Evolutionary conservation across 2,113 vertebrate genomes (phyloP).

Genomic region (Lasiurus borealis): DNA sequence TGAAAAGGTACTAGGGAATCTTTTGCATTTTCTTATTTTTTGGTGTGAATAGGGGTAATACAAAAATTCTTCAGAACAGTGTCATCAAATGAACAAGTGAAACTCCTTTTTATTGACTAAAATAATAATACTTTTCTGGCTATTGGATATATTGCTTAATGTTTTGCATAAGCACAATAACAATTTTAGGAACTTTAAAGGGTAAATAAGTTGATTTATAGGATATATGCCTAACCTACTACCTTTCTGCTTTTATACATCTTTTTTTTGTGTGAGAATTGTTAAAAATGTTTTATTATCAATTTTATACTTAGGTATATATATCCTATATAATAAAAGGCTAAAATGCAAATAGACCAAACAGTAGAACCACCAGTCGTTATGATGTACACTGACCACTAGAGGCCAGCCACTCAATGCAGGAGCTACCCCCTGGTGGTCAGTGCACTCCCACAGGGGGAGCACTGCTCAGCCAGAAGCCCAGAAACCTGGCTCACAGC

Average conservation of each 20-base stretch:
- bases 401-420: too few relatives aligned
- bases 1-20: conserved; percentile 83
- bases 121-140: not conserved
- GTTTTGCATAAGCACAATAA: conserved; percentile 9
- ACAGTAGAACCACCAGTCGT: too few relatives aligned
- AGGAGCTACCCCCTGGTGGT: too few relatives aligned
- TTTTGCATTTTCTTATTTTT: conserved; percentile 51
- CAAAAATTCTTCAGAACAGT: not conserved
- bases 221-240: not conserved
- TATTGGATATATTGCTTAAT: not conserved
- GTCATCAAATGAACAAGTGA: not conserved
- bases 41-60: not conserved
- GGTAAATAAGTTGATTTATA: not conserved
- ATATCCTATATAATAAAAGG: too few relatives aligned
- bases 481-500: too few relatives aligned
- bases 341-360: too few relatives aligned
- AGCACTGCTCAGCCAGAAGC: too few relatives aligned
- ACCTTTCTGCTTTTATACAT: not conserved
- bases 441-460: too few relatives aligned
- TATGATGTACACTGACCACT: too few relatives aligned
- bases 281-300: conserved; percentile 4
- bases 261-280: not conserved
- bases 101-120: not conserved
- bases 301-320: not conserved
- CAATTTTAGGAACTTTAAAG: not conserved